Base-by-base conservation (phyloP, 2,888 invertebrate species). In the Ichneumon xanthorius region DNA sequence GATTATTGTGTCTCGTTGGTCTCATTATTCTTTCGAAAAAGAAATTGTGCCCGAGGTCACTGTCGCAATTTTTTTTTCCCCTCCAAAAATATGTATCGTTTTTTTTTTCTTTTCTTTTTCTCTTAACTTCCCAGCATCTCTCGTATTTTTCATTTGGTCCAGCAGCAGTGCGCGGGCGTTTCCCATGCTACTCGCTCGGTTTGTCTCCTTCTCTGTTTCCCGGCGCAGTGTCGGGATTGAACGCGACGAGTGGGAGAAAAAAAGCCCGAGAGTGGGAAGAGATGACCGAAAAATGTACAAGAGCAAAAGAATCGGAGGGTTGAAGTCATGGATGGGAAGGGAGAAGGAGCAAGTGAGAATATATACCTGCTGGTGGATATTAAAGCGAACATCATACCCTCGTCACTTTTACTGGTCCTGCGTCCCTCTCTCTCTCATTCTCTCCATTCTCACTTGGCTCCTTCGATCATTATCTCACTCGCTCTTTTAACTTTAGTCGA, bases 371-470 rank as follows among this genome's bases (percentile, higher is more conserved):
- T 90, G 91, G 91, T 92, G 92, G 92, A 92, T 92, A 93, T 93
- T 93, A 92, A 93, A 93, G 92, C 92, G 92, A 93, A 93, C 93
- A 93, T 93, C 93, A 92, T 93, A 93, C 93, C 92, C 93, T 92
- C 93, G 92, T 93, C 93, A 93, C 92, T 92, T 92, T 92, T 91
- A 91, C 92, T 84, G 86, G 82, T 86, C 84, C 72, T 86, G 70
- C 77, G 53, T 86, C 81, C 67, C 86, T 90, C 86, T 89, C 89
- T 85, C 70, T 87, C 88, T 84, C 71, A 79, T 71, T 79, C 65
- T 84, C 68, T 84, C 71, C 65, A 58, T 58, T 78, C 67, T 81
- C 72, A 83, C 79, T 72, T 53, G 72, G 48, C 68, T 61, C 84
- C 55, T 72, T 40, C 50, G 50, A 40, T 68, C 72, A 72, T 30